Base-by-base conservation (phyloP, 2,113 vertebrate genomes). In the Passer montanus region DNA sequence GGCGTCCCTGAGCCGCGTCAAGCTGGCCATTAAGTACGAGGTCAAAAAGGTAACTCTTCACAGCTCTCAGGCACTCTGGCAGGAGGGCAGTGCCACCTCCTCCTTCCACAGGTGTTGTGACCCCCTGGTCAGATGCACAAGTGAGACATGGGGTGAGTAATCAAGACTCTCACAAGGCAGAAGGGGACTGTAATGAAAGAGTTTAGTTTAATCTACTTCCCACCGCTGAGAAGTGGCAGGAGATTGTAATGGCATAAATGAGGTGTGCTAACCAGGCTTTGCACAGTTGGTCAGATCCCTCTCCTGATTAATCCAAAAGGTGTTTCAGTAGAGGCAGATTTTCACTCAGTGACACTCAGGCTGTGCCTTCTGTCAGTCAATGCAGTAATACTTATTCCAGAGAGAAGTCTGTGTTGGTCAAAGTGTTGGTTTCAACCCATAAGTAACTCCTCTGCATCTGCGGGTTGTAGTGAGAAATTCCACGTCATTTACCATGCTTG, bases 1-100 rank as follows among this genome's bases (percentile, higher is more conserved):
- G 37, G 97, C 98, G 1, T 98, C 98, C 0, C 87, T 99, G 89
- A 99, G 98, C 79, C 98, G 99, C 3, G 98, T 99, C 67, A 99
- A 99, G 92, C 97, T 99, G 49, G 98, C 99, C 94, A 99, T 99
- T 44, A 99, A 99, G 82, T 99, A 99, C 17, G 99, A 99, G 96
- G 99, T 99, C 43, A 99, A 99, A 97, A 99, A 99, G 98, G 99
- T 98, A 97, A 97, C 92, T 75, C 17, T 83, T 67, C 8, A 0
- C 11, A 46, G 76, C 46, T 41, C 41, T 44, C 44, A 20, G 44
- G 9, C 7, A 2, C 56, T 11, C 4, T 19, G 46, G 8, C 15
- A 11, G 50, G 41, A 58, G 53, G 6, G 22, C 26, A 8, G 6
- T 19, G 33, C 33, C 43, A 9, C 27, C 24, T 39, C 37, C 4